Evolutionary conservation across 2,797 vertebrate species (phyloP).

Genomic region (Notolabrus celidotus): DNA sequence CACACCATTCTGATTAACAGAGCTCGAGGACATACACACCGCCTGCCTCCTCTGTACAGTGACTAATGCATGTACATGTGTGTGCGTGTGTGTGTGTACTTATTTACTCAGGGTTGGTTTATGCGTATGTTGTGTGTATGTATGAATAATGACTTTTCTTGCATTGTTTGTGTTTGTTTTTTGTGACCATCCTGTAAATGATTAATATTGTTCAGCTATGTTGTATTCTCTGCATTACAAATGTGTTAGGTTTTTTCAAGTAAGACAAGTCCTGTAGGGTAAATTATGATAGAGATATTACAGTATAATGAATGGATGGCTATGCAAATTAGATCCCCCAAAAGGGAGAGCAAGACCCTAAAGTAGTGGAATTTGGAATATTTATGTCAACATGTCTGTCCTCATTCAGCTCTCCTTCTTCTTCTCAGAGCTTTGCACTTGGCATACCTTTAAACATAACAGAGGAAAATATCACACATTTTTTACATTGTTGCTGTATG

Average conservation of each 20-base stretch:
- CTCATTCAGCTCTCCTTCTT: too few relatives aligned
- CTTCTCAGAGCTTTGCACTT: too few relatives aligned
- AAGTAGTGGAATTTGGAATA: too few relatives aligned
- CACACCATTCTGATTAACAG: constrained; percentile 76
- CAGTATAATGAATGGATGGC: too few relatives aligned
- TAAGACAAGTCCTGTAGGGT: too few relatives aligned
- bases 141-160: constrained; percentile 21
- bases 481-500: too few relatives aligned
- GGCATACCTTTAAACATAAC: too few relatives aligned
- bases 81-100: constrained; percentile 18
- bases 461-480: too few relatives aligned
- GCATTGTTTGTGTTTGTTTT: constrained; percentile 7
- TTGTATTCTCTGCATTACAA: neutral
- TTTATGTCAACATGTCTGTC: too few relatives aligned
- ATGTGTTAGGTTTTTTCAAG: constrained; percentile 6
- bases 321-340: too few relatives aligned
- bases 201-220: neutral
- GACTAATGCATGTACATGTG: constrained; percentile 38
- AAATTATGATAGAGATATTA: too few relatives aligned
- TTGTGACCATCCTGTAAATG: neutral
- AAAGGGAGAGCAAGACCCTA: too few relatives aligned
- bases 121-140: constrained; percentile 34
- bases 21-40: constrained; percentile 60
- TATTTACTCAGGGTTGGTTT: neutral
- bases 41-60: constrained; percentile 27